These are phyloP conservation scores for Rhodeus uyekii DNA, from an alignment of 2,797 vertebrate genomes.

Conservation along the genomic window DNA sequence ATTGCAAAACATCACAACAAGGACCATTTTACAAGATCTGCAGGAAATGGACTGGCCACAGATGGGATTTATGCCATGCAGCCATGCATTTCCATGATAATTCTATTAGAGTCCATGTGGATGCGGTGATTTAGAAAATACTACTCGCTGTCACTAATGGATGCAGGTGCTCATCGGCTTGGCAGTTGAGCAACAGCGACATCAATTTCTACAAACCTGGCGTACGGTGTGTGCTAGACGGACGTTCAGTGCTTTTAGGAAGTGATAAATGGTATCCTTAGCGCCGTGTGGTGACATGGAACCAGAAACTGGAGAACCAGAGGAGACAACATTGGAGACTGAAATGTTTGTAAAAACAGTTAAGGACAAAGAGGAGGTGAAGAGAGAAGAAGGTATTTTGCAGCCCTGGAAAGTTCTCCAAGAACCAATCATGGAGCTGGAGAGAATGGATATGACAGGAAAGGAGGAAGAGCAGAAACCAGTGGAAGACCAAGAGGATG, in stretches of 20 bases:
- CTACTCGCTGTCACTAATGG: constrained; percentile 48
- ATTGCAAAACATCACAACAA: neutral
- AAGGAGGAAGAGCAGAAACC: neutral
- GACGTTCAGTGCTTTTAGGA: constrained; percentile 58
- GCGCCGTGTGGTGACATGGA: constrained; percentile 70
- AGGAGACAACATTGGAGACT: constrained; percentile 30
- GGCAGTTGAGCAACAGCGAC: constrained; percentile 26
- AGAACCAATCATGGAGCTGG: neutral
- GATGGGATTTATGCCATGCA: constrained; percentile 52
- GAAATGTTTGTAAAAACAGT: neutral
- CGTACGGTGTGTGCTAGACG: constrained; percentile 34
- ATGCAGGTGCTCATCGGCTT: constrained; percentile 48
- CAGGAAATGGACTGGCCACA: constrained; percentile 17
- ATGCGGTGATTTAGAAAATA: constrained; percentile 57
- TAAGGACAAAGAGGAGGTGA: constrained; percentile 32
- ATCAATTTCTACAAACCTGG: constrained; percentile 4
- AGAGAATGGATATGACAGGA: neutral
- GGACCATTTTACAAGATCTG: neutral
- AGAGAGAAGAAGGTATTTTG: constrained; percentile 19
- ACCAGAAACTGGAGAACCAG: constrained; percentile 59
- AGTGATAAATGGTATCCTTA: constrained; percentile 65
- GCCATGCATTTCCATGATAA: constrained; percentile 58
- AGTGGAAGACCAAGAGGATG: constrained; percentile 45
- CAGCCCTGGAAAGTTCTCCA: constrained; percentile 44
- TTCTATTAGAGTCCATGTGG: constrained; percentile 58